Evolutionary conservation across 2,797 vertebrate species (phyloP).

Genomic region (Sebastolobus altivelis): DNA sequence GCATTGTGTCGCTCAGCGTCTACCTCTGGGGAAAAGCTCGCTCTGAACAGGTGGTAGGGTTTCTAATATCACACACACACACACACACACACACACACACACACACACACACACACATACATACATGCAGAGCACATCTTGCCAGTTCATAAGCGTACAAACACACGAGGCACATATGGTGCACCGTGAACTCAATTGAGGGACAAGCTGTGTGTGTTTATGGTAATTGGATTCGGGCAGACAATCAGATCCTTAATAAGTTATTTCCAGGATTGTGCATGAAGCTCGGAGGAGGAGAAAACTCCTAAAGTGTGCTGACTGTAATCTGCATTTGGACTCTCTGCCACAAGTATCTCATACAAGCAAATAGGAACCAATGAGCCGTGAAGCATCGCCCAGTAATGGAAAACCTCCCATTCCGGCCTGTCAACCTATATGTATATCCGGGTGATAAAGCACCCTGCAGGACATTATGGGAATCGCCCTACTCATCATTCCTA

Average conservation of each 20-base stretch:
- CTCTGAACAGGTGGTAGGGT: constrained; percentile 38
- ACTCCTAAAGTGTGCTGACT: not conserved
- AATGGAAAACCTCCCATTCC: constrained; percentile 6
- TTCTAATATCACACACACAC: constrained; percentile 13
- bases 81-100: not conserved
- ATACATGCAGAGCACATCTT: not conserved
- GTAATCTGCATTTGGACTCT: not conserved
- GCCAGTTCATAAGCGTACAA: not conserved
- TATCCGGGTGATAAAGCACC: constrained; percentile 54
- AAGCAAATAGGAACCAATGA: constrained; percentile 10
- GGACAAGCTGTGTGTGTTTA: constrained; percentile 35
- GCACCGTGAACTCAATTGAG: not conserved
- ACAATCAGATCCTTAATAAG: not conserved
- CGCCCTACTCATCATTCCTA: constrained; percentile 55
- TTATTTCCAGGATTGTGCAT: not conserved
- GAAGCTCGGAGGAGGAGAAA: not conserved
- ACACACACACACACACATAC: not conserved
- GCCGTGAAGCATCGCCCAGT: constrained; percentile 1
- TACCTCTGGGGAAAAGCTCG: constrained; percentile 18
- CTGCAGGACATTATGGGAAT: constrained; percentile 62
- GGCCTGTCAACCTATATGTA: constrained; percentile 5
- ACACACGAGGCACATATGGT: constrained; percentile 13
- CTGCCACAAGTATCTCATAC: not conserved
- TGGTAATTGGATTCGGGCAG: constrained; percentile 23
- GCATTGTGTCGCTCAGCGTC: constrained; percentile 27